Evolutionary conservation across 2,797 vertebrate genomes (phyloP), one percentile per base, ranked within the genome.

Genomic region (Characodon lateralis): DNA sequence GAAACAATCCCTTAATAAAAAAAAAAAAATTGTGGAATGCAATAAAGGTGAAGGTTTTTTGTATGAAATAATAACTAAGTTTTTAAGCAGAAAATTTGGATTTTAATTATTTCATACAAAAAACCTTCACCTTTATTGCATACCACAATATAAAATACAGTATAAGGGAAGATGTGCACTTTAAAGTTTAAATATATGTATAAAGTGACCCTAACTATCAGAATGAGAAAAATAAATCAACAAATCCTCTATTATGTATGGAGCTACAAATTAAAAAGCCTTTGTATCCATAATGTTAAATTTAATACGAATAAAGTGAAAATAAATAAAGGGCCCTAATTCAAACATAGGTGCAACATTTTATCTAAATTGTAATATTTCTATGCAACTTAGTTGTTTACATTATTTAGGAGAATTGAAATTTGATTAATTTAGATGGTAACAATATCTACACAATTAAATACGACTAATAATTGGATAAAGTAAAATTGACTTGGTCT

Each of bases 1-100:
- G 59, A 65, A 51, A 75, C 51, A 74, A 68, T 69, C 46, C n/a
- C 58, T 31, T 74, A 76, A 69, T 71, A 68, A 39, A 71, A 83
- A n/a, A n/a, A n/a, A n/a, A n/a, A n/a, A n/a, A n/a, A 69, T 46
- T n/a, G 12, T n/a, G 66, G 41, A 6, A 43, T 43, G 12, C 65
- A 43, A 43, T 46, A 16, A 26, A 46, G 46, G 41, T 69, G 12
- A 8, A 13, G 7, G 5, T 26, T 66, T 22, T 24, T 41, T 5
- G 20, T 41, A 22, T 22, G 12, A 5, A 65, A 24, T 5, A 46
- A 68, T 59, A 26, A 10, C 10, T 56, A 59, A 9, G 22, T 66
- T 22, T n/a, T 5, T 68, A 24, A 22, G 22, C 43, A 9, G 9
- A 68, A 13, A 68, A 24, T n/a, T 22, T 20, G 61, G 16, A 39